Conservation (phyloP, 2,113 vertebrate species). For the Dromas ardeola region DNA sequence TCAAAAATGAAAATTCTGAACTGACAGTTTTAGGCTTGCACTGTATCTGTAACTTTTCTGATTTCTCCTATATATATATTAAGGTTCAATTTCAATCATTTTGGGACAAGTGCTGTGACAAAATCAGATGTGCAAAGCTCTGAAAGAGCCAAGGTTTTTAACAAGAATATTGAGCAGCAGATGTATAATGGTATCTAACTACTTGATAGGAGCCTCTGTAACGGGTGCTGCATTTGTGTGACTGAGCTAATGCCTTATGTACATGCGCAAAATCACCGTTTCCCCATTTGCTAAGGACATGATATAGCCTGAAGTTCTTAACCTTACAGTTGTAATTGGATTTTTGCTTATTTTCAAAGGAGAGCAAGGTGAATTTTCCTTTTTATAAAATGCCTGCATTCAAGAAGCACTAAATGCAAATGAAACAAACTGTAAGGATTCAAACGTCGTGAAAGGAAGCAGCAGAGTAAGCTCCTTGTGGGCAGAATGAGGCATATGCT, state of each 20-base stretch:
- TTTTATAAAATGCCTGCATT: neutral
- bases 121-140: neutral
- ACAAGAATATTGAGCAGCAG: neutral
- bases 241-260: neutral
- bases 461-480: neutral
- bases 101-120: neutral
- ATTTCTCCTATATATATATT: neutral
- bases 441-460: neutral
- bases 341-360: neutral
- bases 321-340: neutral
- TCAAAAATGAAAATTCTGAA: neutral
- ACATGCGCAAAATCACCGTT: neutral
- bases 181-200: neutral
- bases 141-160: neutral
- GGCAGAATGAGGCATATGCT: neutral
- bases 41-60: neutral
- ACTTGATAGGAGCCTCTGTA: neutral
- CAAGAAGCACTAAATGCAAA: neutral
- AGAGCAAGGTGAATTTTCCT: neutral
- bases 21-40: slow-evolving; percentile 28
- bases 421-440: neutral
- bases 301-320: neutral
- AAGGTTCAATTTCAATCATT: neutral
- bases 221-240: neutral
- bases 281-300: neutral